Evolutionary conservation across 1,140 invertebrate species (phyloP).

Genomic region (Drosophila nannoptera): DNA sequence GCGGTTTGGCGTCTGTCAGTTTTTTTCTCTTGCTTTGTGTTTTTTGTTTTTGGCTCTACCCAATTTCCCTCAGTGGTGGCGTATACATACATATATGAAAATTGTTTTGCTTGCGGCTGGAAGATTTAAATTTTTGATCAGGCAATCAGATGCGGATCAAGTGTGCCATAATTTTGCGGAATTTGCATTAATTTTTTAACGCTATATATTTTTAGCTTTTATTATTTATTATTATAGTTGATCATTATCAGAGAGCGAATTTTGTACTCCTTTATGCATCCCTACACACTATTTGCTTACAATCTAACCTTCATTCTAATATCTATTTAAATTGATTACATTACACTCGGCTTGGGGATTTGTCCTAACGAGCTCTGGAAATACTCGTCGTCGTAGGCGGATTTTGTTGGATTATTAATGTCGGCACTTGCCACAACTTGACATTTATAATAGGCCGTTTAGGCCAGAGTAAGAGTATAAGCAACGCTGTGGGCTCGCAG

Average conservation of each 20-base stretch:
- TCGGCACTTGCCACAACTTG: constrained; percentile 51
- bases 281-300: too few species aligned
- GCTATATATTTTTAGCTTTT: constrained; percentile 12
- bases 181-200: constrained; percentile 58
- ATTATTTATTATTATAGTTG: constrained; percentile 41
- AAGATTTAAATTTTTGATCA: constrained; percentile 65
- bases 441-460: constrained; percentile 61
- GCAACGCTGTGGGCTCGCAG: not conserved
- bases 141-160: constrained; percentile 40
- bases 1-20: constrained; percentile 24
- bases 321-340: not conserved
- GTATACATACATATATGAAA: constrained; percentile 56
- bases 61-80: constrained; percentile 41
- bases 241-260: too few species aligned
- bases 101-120: constrained; percentile 59
- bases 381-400: constrained; percentile 47
- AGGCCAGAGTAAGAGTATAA: constrained; percentile 52
- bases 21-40: constrained; percentile 32
- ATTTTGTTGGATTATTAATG: constrained; percentile 56
- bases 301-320: not conserved
- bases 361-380: constrained; percentile 30
- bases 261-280: too few species aligned
- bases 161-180: constrained; percentile 39
- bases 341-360: constrained; percentile 3
- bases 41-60: constrained; percentile 13